A percentile compares a stretch with the other conserved stretches of the same genome.
phyloP scores from a whole-genome alignment of 2,888 invertebrate genomes.

The Subacronicta megacephala region DNA sequence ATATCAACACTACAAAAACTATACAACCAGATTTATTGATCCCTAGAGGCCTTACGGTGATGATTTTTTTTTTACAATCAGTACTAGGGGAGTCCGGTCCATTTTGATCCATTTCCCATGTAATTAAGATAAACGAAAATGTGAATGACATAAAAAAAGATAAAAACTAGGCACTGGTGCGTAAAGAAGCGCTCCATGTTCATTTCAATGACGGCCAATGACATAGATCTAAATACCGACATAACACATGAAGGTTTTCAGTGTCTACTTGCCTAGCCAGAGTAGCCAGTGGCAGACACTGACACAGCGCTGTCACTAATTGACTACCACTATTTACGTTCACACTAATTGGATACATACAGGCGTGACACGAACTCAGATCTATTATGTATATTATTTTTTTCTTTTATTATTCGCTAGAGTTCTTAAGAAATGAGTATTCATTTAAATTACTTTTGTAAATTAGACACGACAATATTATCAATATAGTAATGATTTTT shows the following conservation, averaged over 20 bases:
- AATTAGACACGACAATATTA: too few relatives aligned
- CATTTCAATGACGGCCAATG: slow-evolving; percentile 11
- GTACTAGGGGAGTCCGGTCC: too few relatives aligned
- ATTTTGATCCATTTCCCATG: background rate
- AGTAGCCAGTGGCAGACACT: slow-evolving; percentile 22
- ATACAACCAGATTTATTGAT: too few relatives aligned
- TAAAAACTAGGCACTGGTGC: background rate
- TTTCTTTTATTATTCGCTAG: too few relatives aligned
- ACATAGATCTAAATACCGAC: background rate
- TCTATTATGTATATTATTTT: background rate
- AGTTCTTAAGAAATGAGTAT: too few relatives aligned
- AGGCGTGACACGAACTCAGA: slow-evolving; percentile 21
- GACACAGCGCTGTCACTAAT: slow-evolving; percentile 40
- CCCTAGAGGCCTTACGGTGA: too few relatives aligned
- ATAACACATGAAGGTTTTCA: slow-evolving; percentile 36
- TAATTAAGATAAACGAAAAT: background rate
- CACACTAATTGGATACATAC: slow-evolving; percentile 52
- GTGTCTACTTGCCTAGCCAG: too few relatives aligned
- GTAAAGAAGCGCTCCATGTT: background rate
- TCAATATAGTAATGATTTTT: too few relatives aligned
- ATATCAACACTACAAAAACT: too few relatives aligned
- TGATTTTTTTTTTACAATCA: too few relatives aligned
- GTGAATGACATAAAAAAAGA: background rate
- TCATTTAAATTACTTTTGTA: too few relatives aligned
- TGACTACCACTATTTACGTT: slow-evolving; percentile 46